Evolutionary conservation across 2,113 vertebrate genomes (phyloP).

Genomic region (Mirza zaza): DNA sequence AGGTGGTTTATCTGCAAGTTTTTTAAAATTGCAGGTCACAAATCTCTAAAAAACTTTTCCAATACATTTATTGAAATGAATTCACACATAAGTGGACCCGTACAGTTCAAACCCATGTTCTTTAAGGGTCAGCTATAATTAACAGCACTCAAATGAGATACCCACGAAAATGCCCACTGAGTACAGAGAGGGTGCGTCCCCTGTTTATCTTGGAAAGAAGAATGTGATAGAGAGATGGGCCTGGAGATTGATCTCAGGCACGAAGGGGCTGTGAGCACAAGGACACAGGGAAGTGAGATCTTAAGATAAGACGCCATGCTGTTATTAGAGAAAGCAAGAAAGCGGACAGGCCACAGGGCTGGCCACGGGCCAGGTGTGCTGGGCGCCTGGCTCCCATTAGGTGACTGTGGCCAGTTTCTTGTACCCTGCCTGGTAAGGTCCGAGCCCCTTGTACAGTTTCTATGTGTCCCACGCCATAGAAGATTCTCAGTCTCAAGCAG

Average conservation of each 20-base stretch:
- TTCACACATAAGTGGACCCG: background rate
- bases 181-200: background rate
- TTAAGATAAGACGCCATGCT: background rate
- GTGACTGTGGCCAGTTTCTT: background rate
- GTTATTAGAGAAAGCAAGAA: background rate
- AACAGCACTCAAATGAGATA: background rate
- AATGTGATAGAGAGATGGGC: background rate
- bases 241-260: background rate
- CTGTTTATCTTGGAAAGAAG: background rate
- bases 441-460: background rate
- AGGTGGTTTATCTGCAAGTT: background rate
- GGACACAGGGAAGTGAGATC: background rate
- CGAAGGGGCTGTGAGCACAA: background rate
- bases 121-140: background rate
- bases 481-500: no score
- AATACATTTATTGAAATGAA: background rate
- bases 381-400: fast-evolving
- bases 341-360: background rate
- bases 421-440: background rate
- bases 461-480: background rate
- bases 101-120: background rate
- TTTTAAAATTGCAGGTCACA: no score
- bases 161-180: background rate
- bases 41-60: background rate
- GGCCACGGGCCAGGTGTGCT: background rate